Evolutionary conservation across 2,113 vertebrate genomes (phyloP).

Genomic region (Sapajus apella): DNA sequence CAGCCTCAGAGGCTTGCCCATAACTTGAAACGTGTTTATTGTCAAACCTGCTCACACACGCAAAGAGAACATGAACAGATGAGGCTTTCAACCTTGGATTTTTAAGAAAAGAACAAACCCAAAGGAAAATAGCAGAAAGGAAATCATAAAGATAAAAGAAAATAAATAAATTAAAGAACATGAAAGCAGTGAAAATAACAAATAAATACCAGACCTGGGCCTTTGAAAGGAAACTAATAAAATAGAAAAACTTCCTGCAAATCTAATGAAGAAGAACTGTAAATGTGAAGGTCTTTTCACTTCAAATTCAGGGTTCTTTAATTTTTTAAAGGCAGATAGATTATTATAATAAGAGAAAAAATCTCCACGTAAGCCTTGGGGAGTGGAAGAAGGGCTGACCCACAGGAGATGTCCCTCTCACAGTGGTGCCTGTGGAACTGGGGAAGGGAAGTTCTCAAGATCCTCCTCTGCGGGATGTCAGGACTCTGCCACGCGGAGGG

Average conservation of each 20-base stretch:
- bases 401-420: rapidly evolving
- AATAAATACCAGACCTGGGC: background rate
- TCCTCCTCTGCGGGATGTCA: background rate
- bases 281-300: background rate
- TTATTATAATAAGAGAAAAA: background rate
- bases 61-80: background rate
- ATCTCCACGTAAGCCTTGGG: rapidly evolving
- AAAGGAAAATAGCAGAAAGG: background rate
- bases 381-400: rapidly evolving
- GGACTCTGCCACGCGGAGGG: background rate
- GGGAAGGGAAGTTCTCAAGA: background rate
- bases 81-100: background rate
- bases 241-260: background rate
- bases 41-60: background rate
- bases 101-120: conserved; percentile 18
- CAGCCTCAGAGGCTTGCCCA: rapidly evolving
- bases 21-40: background rate
- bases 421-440: rapidly evolving
- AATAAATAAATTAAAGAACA: conserved; percentile 65
- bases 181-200: conserved; percentile 45
- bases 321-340: background rate
- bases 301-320: background rate
- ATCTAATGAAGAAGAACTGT: background rate
- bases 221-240: conserved; percentile 58
- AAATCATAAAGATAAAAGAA: conserved; percentile 63